Evolutionary conservation across 2,113 vertebrate species (phyloP).

Genomic region (Ciconia maguari): DNA sequence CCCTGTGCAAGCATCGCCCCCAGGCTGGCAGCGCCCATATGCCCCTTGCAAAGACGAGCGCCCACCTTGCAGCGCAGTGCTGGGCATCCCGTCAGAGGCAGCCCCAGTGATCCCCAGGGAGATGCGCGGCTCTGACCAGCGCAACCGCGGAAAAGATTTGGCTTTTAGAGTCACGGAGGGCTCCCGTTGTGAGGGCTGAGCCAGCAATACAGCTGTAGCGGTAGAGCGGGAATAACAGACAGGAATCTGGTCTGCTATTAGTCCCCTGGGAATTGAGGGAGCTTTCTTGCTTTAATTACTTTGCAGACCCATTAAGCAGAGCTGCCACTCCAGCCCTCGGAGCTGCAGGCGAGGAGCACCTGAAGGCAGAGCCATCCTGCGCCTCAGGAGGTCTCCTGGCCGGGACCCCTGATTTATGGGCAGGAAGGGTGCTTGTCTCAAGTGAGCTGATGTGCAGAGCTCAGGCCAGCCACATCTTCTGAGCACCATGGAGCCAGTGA

Average conservation of each 20-base stretch:
- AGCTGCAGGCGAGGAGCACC: background rate
- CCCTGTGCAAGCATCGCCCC: background rate
- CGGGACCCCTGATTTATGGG: background rate
- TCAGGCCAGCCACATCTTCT: background rate
- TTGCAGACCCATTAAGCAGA: background rate
- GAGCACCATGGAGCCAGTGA: background rate
- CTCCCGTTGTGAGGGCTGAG: background rate
- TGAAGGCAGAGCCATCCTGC: background rate
- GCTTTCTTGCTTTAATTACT: constrained; percentile 7
- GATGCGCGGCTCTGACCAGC: background rate
- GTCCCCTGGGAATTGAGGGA: rapidly evolving
- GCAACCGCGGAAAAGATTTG: background rate
- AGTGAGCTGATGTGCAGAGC: background rate
- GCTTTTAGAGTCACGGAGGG: background rate
- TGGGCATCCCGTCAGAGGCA: rapidly evolving
- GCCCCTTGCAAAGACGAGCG: background rate
- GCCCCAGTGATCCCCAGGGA: background rate
- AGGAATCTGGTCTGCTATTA: background rate
- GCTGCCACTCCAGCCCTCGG: background rate
- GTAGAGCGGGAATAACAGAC: background rate
- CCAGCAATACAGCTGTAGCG: background rate
- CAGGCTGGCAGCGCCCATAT: background rate
- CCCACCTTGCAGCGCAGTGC: background rate
- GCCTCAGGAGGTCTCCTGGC: background rate
- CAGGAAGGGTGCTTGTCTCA: background rate